Evolutionary conservation across 37 sponge, comb jelly and placozoan genomes (phyloP).

Genomic region (Spongia lamella): DNA sequence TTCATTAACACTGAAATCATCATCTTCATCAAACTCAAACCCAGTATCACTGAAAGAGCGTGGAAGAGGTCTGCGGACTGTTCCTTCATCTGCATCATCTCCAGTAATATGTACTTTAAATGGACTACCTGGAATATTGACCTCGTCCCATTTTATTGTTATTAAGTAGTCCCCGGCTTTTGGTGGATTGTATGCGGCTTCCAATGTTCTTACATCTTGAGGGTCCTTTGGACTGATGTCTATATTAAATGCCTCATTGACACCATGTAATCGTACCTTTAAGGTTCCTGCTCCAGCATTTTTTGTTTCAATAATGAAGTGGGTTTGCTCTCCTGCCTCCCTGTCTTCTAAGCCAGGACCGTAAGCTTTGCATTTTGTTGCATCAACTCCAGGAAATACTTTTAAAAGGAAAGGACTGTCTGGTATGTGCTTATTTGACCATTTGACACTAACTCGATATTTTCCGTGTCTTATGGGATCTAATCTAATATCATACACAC

Average conservation of each 20-base stretch:
- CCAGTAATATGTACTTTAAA: slow-evolving; percentile 26
- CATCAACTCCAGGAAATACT: slow-evolving; percentile 74
- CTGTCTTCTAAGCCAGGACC: slow-evolving; percentile 73
- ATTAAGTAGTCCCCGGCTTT: slow-evolving; percentile 67
- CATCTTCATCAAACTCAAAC: no score
- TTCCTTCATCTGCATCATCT: not conserved
- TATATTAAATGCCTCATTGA: slow-evolving; percentile 62
- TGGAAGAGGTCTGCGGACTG: no score
- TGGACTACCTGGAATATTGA: slow-evolving; percentile 73
- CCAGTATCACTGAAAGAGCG: no score
- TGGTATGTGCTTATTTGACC: slow-evolving; percentile 62
- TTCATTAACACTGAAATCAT: no score
- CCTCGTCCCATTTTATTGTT: slow-evolving; percentile 67
- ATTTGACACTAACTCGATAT: slow-evolving; percentile 66
- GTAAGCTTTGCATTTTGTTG: slow-evolving; percentile 68
- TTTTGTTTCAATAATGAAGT: slow-evolving; percentile 69
- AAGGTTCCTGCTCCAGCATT: slow-evolving; percentile 76
- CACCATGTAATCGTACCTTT: slow-evolving; percentile 61
- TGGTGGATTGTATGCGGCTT: slow-evolving; percentile 58
- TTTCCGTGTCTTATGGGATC: slow-evolving; percentile 73
- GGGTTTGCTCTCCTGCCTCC: slow-evolving; percentile 38
- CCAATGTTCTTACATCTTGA: slow-evolving; percentile 52
- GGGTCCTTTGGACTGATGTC: slow-evolving; percentile 57
- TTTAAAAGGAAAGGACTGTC: slow-evolving; percentile 68
- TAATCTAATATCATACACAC: slow-evolving; percentile 43